Percentiles rank a stretch among this genome's conserved stretches.
These are phyloP conservation scores for Luidia sarsii DNA, from an alignment of 53 echinoderm and acorn worm genomes.

Conservation along the genomic window DNA sequence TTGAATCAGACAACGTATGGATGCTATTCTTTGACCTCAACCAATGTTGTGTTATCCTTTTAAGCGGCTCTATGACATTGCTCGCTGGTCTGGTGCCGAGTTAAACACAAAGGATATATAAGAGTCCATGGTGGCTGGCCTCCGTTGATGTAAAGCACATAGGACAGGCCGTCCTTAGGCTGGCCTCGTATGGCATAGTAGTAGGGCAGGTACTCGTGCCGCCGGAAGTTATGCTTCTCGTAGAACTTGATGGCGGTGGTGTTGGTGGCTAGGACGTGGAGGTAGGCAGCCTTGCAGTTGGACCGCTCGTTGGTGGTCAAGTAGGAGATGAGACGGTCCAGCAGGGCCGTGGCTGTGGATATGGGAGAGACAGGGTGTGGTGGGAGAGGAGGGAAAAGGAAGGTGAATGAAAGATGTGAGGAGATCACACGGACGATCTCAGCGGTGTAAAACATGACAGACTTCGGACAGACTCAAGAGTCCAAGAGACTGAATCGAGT, in stretches of 20 bases:
- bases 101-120: slow-evolving; percentile 99
- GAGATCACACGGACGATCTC: too few relatives aligned
- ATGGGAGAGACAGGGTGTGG: neutral
- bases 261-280: slow-evolving; percentile 90
- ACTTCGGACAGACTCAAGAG: too few relatives aligned
- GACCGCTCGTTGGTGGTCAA: slow-evolving; percentile 68
- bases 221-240: slow-evolving; percentile 95
- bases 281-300: slow-evolving; percentile 89
- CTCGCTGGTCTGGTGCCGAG: too few relatives aligned
- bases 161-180: slow-evolving; percentile 93
- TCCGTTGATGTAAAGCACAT: slow-evolving; percentile 91
- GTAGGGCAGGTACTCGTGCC: slow-evolving; percentile 96
- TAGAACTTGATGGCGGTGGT: slow-evolving; percentile 94
- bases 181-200: slow-evolving; percentile 95
- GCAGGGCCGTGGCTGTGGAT: slow-evolving; percentile 78
- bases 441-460: too few relatives aligned
- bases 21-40: too few relatives aligned
- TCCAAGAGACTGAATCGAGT: too few relatives aligned
- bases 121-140: slow-evolving; percentile 97
- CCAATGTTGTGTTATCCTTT: too few relatives aligned
- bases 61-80: too few relatives aligned
- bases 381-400: neutral
- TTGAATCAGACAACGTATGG: too few relatives aligned
- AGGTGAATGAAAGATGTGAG: too few relatives aligned
- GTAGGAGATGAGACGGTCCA: slow-evolving; percentile 85